phyloP scores from a whole-genome alignment of 1,140 invertebrate species.

The Pseudomyrmex concolor region DNA sequence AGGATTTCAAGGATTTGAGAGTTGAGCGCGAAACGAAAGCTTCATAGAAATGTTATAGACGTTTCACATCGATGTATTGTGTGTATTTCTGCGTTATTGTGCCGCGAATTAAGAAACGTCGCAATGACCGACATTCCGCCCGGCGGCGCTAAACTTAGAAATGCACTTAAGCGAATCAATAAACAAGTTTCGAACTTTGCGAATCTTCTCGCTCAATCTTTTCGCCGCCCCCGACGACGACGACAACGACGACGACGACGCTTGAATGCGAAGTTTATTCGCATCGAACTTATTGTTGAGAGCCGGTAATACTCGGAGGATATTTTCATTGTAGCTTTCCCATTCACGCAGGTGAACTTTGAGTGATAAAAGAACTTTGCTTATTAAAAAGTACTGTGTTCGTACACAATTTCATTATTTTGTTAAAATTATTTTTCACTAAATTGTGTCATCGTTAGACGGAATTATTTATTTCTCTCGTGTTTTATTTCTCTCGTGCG shows the following conservation, averaged over 20 bases:
- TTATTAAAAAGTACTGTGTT: conserved; percentile 36
- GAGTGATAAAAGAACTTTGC: conserved; percentile 42
- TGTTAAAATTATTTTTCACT: conserved; percentile 17
- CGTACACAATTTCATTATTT: background rate
- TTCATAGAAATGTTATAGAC: conserved; percentile 18
- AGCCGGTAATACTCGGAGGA: conserved; percentile 39
- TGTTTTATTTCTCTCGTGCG: background rate
- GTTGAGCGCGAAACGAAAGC: background rate
- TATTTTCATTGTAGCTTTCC: conserved; percentile 50
- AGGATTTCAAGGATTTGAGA: background rate
- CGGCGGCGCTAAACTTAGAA: conserved; percentile 61
- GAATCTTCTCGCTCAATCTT: conserved; percentile 51
- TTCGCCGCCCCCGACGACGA: background rate
- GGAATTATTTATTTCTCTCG: background rate
- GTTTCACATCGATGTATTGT: conserved; percentile 13
- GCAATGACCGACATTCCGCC: conserved; percentile 52
- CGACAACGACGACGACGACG: background rate
- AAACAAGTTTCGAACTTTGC: conserved; percentile 60
- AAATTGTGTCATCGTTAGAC: background rate
- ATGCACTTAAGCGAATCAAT: conserved; percentile 64
- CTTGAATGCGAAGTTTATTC: conserved; percentile 56
- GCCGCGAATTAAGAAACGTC: conserved; percentile 54
- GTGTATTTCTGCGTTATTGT: conserved; percentile 15
- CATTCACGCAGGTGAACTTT: conserved; percentile 22
- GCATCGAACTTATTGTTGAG: conserved; percentile 47